Conservation (phyloP, 35 echinoderm and acorn worm genomes). For the Stichopus chloronotus region DNA sequence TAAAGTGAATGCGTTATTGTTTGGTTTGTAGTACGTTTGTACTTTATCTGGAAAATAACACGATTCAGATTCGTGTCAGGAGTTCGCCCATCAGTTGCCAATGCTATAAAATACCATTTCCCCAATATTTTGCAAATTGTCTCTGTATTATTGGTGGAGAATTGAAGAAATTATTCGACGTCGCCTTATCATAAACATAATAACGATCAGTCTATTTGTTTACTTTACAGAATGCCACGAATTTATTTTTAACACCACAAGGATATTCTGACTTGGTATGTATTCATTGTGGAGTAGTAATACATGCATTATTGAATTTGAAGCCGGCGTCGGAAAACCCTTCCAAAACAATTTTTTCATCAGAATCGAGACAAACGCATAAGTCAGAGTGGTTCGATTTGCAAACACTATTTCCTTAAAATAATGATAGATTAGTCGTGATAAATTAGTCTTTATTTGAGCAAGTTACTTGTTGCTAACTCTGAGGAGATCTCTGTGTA, state of each 20-base stretch:
- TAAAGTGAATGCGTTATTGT: neutral
- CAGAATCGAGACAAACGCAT: constrained; percentile 4
- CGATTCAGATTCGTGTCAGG: neutral
- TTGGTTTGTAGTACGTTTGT: neutral
- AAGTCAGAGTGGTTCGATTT: neutral
- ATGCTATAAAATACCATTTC: neutral
- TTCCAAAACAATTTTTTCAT: constrained; percentile 11
- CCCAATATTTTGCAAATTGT: constrained; percentile 6
- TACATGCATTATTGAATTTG: constrained; percentile 24
- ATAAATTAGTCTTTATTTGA: constrained; percentile 22
- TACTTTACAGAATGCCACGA: constrained; percentile 35
- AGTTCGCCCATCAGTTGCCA: constrained; percentile 3
- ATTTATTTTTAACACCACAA: constrained; percentile 28
- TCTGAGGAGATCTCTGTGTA: neutral
- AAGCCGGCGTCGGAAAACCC: constrained; percentile 1
- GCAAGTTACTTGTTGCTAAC: constrained; percentile 17
- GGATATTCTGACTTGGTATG: constrained; percentile 41
- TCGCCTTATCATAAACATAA: constrained; percentile 25
- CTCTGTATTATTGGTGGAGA: constrained; percentile 19
- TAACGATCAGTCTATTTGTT: constrained; percentile 19
- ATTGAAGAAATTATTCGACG: constrained; percentile 26
- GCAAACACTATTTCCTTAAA: neutral
- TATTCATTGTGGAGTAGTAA: constrained; percentile 21
- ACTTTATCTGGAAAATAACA: neutral
- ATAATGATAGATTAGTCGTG: too few species aligned